A percentile compares a stretch with the other conserved stretches of the same genome.
These are phyloP conservation scores for Heliornis fulica DNA, from an alignment of 2,113 vertebrate species.

Conservation along the genomic window DNA sequence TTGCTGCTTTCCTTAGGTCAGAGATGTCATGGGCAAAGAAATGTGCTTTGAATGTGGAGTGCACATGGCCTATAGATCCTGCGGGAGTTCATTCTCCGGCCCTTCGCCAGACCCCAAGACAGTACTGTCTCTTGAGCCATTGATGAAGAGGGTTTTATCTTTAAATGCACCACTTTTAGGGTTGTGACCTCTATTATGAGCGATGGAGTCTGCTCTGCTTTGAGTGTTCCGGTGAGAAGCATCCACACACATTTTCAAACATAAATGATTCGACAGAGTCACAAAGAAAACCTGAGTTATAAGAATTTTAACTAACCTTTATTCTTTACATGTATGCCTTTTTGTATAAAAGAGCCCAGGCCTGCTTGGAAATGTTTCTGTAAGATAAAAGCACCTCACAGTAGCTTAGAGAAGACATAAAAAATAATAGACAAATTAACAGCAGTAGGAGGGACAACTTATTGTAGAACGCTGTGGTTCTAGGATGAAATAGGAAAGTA, in stretches of 20 bases:
- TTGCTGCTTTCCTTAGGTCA: not conserved
- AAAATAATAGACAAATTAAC: slow-evolving; percentile 33
- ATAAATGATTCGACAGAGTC: not conserved
- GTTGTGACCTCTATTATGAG: not conserved
- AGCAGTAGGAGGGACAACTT: not conserved
- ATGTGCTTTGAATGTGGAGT: not conserved
- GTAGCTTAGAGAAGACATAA: not conserved
- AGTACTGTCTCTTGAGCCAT: not conserved
- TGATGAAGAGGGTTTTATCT: not conserved
- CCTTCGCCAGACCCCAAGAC: not conserved
- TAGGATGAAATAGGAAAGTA: not conserved
- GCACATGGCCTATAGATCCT: not conserved
- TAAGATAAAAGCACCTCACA: not conserved
- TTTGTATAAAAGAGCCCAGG: not conserved
- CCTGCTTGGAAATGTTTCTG: not conserved
- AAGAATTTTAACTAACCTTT: slow-evolving; percentile 45
- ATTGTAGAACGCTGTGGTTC: not conserved
- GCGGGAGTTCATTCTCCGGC: not conserved
- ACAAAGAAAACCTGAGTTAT: slow-evolving; percentile 5
- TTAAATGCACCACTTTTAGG: not conserved
- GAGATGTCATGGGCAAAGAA: not conserved
- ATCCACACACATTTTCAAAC: not conserved
- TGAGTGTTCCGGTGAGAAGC: not conserved
- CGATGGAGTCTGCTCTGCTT: not conserved
- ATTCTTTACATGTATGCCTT: not conserved